These are phyloP conservation scores for Xylocopa sonorina DNA, from an alignment of 1,140 invertebrate species.

Conservation along the genomic window DNA sequence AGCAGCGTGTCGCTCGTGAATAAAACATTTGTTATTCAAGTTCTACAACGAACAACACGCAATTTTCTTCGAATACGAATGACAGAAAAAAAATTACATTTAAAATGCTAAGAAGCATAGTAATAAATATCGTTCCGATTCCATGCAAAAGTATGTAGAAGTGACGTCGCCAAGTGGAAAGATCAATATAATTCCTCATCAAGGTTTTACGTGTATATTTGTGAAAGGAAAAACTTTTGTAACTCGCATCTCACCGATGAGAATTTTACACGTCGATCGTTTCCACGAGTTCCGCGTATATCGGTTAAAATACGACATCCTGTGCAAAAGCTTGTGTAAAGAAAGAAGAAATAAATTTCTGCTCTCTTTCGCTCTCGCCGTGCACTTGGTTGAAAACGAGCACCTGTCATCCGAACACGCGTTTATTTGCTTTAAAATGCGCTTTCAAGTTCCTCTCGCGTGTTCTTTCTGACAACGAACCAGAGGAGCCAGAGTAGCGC, in stretches of 20 bases:
- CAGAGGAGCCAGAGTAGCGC: neutral
- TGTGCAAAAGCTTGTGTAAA: neutral
- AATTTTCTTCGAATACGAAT: neutral
- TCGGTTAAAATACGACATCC: constrained; percentile 9
- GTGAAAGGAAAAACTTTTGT: neutral
- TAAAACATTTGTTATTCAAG: neutral
- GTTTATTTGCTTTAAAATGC: constrained; percentile 34
- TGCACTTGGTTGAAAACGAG: constrained; percentile 27
- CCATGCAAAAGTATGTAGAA: neutral
- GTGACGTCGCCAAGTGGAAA: neutral
- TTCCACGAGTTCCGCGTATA: neutral
- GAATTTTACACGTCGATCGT: neutral
- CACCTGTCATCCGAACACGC: constrained; percentile 25
- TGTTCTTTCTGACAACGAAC: constrained; percentile 3
- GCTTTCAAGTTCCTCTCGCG: constrained; percentile 24
- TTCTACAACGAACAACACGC: neutral
- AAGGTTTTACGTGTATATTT: no score
- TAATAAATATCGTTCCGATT: neutral
- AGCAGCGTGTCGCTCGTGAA: neutral
- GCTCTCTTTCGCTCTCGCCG: neutral
- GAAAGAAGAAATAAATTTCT: constrained; percentile 19
- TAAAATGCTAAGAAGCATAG: neutral
- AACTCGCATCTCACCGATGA: neutral
- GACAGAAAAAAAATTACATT: neutral
- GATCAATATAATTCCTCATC: no score